A percentile compares a stretch with the other conserved stretches of the same genome.
Conservation (phyloP, 2,888 invertebrate genomes). For the Pseudolycoriella hygida region DNA sequence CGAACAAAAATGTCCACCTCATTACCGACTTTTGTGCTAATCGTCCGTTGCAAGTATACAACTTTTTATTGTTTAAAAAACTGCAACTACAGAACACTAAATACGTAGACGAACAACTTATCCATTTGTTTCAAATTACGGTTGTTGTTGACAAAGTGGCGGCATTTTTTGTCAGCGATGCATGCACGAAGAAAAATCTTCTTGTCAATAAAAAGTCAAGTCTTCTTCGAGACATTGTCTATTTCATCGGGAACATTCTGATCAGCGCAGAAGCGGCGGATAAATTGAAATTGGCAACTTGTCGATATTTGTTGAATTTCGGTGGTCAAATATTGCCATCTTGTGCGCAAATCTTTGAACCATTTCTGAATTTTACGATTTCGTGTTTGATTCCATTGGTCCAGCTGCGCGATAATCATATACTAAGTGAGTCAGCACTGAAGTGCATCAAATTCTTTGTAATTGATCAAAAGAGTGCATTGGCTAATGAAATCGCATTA, state of each 20-base stretch:
- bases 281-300: constrained; percentile 4
- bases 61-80: constrained; percentile 33
- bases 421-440: constrained; percentile 19
- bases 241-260: constrained; percentile 7
- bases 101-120: constrained; percentile 33
- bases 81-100: constrained; percentile 30
- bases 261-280: not conserved
- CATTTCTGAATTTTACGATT: constrained; percentile 34
- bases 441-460: constrained; percentile 35
- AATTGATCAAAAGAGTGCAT: constrained; percentile 29
- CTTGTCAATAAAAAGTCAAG: constrained; percentile 31
- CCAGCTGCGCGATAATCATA: constrained; percentile 21
- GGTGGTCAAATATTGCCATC: constrained; percentile 29
- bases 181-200: not conserved
- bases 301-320: constrained; percentile 23
- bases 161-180: not conserved
- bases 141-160: constrained; percentile 4
- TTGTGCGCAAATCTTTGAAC: constrained; percentile 28
- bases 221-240: constrained; percentile 33
- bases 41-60: constrained; percentile 34
- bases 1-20: not conserved
- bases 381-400: constrained; percentile 32
- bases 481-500: constrained; percentile 30
- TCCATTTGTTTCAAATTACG: constrained; percentile 37
- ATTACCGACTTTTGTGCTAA: constrained; percentile 22